Base-by-base conservation (phyloP, 35 echinoderm and acorn worm genomes). In the Lytechinus variegatus region DNA sequence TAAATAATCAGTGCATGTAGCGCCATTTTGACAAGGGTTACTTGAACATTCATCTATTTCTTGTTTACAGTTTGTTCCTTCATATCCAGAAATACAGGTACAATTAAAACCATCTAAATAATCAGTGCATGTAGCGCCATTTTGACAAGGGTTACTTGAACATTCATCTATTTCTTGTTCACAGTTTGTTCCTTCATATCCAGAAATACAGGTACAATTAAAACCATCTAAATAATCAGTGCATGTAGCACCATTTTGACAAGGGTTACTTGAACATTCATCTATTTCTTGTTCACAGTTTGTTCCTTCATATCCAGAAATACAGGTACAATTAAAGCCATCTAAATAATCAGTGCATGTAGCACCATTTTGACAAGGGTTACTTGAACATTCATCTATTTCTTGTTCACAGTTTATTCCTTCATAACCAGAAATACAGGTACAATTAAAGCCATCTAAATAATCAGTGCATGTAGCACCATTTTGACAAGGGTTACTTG, bases 161-260 rank as follows among this genome's bases (percentile, higher is more conserved):
- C 95, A 96, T 8, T 95, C 95, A 89, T 97, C 86, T 52, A 97
- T 96, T 53, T 97, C 93, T 86, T 56, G 86, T 86, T 97, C 94
- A 96, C 97, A 97, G 53, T 86, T 44, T 44, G 24, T n/a, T 87
- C 97, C 97, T 51, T 27, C 27, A 79, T 87, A 97, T 11, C 97
- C 97, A 0, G 10, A 24, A 11, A 28, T 44, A 96, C 97, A 97
- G 4, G 51, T 27, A 57, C 96, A 97, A 55, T 86, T 58, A 93
- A 54, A 97, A 12, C 95, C 24, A 94, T 93, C 61, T 9, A 97
- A 56, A 9, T 54, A 5, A 97, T 97, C 95, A 56, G 87, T 14
- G 54, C 96, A 97, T 0, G 54, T 87, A 27, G 28, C 95, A 91
- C 53, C 29, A 60, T 97, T 97, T 52, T 27, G 55, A 54, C 96